Evolutionary conservation across 1,140 invertebrate genomes (phyloP).

Genomic region (Phthorimaea operculella): DNA sequence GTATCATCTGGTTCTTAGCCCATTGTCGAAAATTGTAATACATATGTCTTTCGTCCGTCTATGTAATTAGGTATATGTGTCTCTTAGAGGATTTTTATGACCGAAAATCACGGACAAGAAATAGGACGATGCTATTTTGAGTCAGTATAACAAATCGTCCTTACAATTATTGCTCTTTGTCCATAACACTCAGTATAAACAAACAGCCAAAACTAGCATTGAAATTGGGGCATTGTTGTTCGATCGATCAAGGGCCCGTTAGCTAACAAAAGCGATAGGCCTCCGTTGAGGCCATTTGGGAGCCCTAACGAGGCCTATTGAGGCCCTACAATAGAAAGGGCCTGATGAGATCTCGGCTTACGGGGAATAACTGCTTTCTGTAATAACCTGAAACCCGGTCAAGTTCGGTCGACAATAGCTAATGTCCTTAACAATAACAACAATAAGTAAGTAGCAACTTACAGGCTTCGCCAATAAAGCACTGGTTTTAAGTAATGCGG

Average conservation of each 20-base stretch:
- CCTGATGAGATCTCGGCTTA: slow-evolving; percentile 23
- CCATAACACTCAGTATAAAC: slow-evolving; percentile 16
- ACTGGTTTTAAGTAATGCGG: too few species aligned
- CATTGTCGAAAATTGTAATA: too few species aligned
- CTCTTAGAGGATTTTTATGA: too few species aligned
- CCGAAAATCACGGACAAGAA: too few species aligned
- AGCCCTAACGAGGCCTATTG: slow-evolving; percentile 34
- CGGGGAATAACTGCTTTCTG: not conserved
- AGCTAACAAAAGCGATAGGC: slow-evolving; percentile 32
- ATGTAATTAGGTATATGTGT: too few species aligned
- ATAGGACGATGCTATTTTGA: too few species aligned
- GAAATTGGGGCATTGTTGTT: slow-evolving; percentile 33
- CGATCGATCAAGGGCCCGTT: slow-evolving; percentile 37
- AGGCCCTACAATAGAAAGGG: slow-evolving; percentile 31
- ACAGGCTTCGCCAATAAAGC: too few species aligned
- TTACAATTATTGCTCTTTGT: not conserved
- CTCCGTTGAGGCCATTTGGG: slow-evolving; percentile 25
- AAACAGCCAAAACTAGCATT: slow-evolving; percentile 25
- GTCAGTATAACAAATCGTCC: too few species aligned
- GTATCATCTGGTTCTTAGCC: too few species aligned
- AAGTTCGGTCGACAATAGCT: not conserved
- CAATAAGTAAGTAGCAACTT: too few species aligned
- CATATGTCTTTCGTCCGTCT: too few species aligned
- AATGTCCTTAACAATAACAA: too few species aligned
- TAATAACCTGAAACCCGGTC: not conserved